Conservation (phyloP, 2,113 vertebrate genomes). For the Puffinus mauretanicus region DNA sequence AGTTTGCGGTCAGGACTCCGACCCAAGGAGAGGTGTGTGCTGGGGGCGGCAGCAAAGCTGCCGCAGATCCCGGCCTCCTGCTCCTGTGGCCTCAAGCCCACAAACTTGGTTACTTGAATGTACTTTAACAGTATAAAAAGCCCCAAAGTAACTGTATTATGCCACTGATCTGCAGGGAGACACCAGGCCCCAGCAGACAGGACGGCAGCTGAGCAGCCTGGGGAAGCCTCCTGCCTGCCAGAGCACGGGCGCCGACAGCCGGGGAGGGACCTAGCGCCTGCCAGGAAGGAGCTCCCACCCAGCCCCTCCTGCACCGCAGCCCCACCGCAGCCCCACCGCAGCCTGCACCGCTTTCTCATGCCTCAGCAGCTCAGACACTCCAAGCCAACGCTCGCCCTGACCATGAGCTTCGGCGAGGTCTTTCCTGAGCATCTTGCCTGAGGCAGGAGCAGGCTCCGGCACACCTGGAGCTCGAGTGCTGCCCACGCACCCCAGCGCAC, state of each 20-base stretch:
- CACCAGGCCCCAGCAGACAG: background rate
- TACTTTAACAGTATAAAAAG: background rate
- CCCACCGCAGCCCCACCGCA: background rate
- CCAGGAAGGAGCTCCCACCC: background rate
- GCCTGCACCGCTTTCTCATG: rapidly evolving
- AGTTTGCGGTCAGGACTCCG: background rate
- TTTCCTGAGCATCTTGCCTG: background rate
- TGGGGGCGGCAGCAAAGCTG: background rate
- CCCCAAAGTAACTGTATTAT: background rate
- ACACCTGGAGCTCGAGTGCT: rapidly evolving
- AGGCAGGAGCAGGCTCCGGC: background rate
- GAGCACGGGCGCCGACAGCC: background rate
- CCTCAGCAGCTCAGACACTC: background rate
- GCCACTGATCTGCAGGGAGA: background rate
- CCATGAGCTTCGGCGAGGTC: rapidly evolving
- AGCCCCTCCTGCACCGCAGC: background rate
- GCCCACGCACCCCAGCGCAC: background rate
- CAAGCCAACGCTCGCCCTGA: rapidly evolving
- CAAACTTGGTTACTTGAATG: background rate
- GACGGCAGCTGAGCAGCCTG: background rate
- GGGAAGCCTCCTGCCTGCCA: background rate
- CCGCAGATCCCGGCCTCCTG: background rate
- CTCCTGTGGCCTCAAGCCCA: background rate
- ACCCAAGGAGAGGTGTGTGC: rapidly evolving
- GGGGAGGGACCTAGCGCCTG: background rate